Evolutionary conservation across 2,888 invertebrate genomes (phyloP).

Genomic region (Drepana falcataria): DNA sequence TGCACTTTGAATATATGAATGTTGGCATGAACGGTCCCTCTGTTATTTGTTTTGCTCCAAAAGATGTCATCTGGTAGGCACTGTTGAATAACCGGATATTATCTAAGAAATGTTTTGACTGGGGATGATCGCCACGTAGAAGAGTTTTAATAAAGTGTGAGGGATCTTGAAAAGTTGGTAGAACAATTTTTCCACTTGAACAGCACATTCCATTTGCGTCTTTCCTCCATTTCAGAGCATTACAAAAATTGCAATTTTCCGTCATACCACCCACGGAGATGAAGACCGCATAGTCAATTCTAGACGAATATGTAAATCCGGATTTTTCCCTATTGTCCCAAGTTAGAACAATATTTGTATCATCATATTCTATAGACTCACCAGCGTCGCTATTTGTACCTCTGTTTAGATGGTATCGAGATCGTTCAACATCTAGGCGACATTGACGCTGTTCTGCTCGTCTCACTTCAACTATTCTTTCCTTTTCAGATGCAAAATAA

Average conservation of each 20-base stretch:
- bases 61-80: slow-evolving; percentile 20
- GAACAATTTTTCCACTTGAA: slow-evolving; percentile 8
- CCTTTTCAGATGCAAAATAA: no score
- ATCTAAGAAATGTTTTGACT: slow-evolving; percentile 17
- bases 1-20: slow-evolving; percentile 23
- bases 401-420: no score
- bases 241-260: not conserved
- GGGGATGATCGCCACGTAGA: slow-evolving; percentile 7
- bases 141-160: not conserved
- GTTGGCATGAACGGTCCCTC: slow-evolving; percentile 23
- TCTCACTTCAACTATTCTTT: no score
- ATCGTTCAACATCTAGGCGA: no score
- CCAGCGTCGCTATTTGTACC: no score
- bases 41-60: slow-evolving; percentile 17
- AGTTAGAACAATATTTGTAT: no score
- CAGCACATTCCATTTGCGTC: slow-evolving; percentile 11
- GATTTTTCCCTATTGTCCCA: no score
- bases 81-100: slow-evolving; percentile 14
- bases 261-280: not conserved
- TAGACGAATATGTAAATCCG: no score
- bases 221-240: not conserved
- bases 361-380: no score
- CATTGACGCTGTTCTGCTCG: no score
- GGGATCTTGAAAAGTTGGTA: not conserved
- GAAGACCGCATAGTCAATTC: no score